Percentiles rank a stretch among this genome's conserved stretches.
phyloP scores from a whole-genome alignment of 2,888 invertebrate species.

The Dynastes tityus region DNA sequence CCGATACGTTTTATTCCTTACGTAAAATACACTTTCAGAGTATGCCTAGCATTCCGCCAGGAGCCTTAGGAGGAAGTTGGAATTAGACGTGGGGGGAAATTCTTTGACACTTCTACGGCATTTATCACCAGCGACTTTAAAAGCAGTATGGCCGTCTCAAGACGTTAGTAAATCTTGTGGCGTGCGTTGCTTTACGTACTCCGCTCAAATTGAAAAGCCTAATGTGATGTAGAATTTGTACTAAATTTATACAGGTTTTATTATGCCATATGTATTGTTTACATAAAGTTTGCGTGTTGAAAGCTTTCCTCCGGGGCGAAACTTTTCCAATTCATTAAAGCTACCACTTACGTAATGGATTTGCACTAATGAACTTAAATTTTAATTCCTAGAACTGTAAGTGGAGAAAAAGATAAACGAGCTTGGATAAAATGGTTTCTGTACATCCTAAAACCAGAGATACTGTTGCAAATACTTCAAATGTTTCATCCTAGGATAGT shows the following conservation, averaged over 20 bases:
- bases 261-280: not conserved
- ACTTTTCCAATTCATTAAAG: no score
- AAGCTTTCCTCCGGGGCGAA: no score
- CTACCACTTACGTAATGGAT: no score
- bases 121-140: slow-evolving; percentile 19
- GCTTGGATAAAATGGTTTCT: no score
- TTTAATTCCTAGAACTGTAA: no score
- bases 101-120: slow-evolving; percentile 5
- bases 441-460: no score
- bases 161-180: not conserved
- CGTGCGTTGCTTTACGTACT: not conserved
- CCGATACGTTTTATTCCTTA: not conserved
- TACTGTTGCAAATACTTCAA: no score
- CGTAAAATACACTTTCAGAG: not conserved
- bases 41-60: not conserved
- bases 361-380: no score
- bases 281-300: no score
- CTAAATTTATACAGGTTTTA: not conserved
- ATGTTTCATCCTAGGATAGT: no score
- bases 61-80: not conserved
- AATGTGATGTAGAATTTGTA: not conserved
- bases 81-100: not conserved
- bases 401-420: no score
- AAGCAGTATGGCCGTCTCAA: not conserved
- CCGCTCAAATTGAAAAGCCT: slow-evolving; percentile 6